These are phyloP conservation scores for Drosophila yakuba DNA, from an alignment of 1,140 invertebrate species.

Conservation along the genomic window DNA sequence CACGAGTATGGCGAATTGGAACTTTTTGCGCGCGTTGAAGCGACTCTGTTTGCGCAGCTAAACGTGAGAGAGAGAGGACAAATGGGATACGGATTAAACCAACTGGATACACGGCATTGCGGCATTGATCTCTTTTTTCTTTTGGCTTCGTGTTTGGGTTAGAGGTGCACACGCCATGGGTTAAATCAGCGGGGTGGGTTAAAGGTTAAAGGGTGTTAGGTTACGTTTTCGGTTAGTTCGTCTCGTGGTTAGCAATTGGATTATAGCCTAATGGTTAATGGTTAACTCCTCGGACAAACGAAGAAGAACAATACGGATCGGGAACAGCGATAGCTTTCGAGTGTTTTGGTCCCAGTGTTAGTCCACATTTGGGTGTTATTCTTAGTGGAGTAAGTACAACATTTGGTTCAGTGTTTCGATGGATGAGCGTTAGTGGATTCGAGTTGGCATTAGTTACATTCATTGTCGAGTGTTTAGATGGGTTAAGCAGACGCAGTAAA, in stretches of 20 bases:
- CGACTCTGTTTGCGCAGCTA: conserved; percentile 91
- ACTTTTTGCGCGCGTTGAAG: conserved; percentile 93
- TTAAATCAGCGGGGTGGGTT: conserved; percentile 11
- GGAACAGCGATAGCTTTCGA: conserved; percentile 24
- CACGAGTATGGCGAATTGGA: conserved; percentile 92
- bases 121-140: conserved; percentile 24
- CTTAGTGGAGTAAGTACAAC: neutral
- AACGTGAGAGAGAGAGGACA: conserved; percentile 27
- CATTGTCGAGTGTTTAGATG: neutral
- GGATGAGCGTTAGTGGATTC: conserved; percentile 8
- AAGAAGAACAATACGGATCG: conserved; percentile 7
- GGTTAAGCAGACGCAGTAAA: neutral
- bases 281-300: conserved; percentile 11
- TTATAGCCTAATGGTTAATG: conserved; percentile 2
- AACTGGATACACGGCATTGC: neutral
- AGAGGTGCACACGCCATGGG: conserved; percentile 39
- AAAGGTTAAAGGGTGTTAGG: no score
- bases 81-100: conserved; percentile 24
- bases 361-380: conserved; percentile 1
- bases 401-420: conserved; percentile 2
- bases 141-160: conserved; percentile 34
- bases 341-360: conserved; percentile 13
- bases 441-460: neutral
- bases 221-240: neutral
- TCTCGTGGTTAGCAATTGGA: conserved; percentile 13